These are phyloP conservation scores for Corythornis leucogaster DNA, from an alignment of 2,797 vertebrate genomes.

Conservation along the genomic window DNA sequence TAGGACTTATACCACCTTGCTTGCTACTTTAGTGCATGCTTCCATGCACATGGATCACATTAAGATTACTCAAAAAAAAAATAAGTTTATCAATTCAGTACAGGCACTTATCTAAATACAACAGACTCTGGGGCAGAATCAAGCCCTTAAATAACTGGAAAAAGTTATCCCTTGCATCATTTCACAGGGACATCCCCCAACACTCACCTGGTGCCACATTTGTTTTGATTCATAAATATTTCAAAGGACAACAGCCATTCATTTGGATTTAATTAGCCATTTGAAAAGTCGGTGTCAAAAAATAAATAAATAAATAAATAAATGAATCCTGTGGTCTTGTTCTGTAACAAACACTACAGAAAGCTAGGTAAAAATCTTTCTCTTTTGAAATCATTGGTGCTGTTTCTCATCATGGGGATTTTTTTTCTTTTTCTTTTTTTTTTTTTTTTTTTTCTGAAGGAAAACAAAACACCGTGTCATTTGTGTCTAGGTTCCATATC, in stretches of 20 bases:
- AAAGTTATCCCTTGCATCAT: neutral
- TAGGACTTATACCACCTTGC: neutral
- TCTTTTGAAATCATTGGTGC: neutral
- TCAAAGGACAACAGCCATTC: neutral
- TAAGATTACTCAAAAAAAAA: neutral
- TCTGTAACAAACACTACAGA: neutral
- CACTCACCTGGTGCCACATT: neutral
- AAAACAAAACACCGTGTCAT: neutral
- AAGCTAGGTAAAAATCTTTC: neutral
- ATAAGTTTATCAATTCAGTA: neutral
- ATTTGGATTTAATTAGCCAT: conserved; percentile 32
- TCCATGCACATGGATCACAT: neutral
- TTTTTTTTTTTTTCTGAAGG: neutral
- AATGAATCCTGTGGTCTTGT: neutral
- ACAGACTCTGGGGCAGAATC: neutral
- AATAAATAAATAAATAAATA: neutral
- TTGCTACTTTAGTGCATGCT: neutral
- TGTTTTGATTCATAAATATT: conserved; percentile 1
- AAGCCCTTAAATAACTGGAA: neutral
- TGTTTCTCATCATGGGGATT: neutral
- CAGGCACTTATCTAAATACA: neutral
- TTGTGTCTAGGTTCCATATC: neutral
- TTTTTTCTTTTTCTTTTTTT: neutral
- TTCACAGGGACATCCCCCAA: neutral
- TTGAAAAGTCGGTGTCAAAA: conserved; percentile 5